Evolutionary conservation across 1,140 invertebrate genomes (phyloP).

Genomic region (Hydropsyche tenuis): DNA sequence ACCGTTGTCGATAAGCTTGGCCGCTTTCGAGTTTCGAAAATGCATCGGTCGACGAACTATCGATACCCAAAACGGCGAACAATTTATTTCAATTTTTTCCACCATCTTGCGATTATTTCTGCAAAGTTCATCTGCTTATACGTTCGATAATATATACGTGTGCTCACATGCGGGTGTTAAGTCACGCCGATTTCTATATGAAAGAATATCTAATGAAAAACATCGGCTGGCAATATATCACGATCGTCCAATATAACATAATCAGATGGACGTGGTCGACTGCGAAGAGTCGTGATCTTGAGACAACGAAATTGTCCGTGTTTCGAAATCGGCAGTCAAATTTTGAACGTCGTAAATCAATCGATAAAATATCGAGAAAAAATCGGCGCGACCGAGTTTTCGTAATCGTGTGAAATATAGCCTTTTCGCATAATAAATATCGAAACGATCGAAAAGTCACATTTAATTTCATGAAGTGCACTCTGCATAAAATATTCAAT

Average conservation of each 20-base stretch:
- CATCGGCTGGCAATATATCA: too few relatives aligned
- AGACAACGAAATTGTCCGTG: neutral
- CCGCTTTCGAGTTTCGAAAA: constrained; percentile 1
- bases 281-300: constrained; percentile 18
- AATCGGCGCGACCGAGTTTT: constrained; percentile 8
- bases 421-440: constrained; percentile 11
- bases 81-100: neutral
- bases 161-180: neutral
- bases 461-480: too few relatives aligned
- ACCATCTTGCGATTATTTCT: neutral
- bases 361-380: constrained; percentile 2
- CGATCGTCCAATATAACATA: too few relatives aligned
- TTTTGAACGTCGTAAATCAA: constrained; percentile 9
- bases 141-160: too few relatives aligned
- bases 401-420: neutral
- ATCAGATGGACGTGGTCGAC: neutral
- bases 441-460: too few relatives aligned
- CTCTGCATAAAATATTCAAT: too few relatives aligned
- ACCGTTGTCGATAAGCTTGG: neutral
- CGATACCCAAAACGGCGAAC: neutral
- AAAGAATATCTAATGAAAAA: too few relatives aligned
- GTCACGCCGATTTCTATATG: neutral
- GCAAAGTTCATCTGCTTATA: neutral
- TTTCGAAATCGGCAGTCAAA: constrained; percentile 16
- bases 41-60: neutral